Base-by-base conservation (phyloP, 1,140 invertebrate species). In the Lordiphosa mommai region DNA sequence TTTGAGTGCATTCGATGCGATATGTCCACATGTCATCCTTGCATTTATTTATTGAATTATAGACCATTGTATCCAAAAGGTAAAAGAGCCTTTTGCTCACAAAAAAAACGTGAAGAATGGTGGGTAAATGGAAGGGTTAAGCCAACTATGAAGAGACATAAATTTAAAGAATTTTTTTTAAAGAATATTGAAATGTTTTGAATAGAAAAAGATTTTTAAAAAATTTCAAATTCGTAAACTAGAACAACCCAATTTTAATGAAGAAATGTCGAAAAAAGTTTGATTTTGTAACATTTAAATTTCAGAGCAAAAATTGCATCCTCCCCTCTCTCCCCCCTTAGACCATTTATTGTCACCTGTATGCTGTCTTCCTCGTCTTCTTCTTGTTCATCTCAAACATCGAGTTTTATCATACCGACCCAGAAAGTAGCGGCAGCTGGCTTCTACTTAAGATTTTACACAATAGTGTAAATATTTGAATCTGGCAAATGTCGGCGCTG, bases 1-100 rank as follows among this genome's bases (percentile, higher is more conserved):
- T 73, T 66, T 71, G 71, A 80, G 65, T 80, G 74, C 71, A 71
- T 70, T 73, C 61, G 61, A 60, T 59, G 70, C 70, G 74, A 82
- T 80, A 80, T 70, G 74, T 82, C 70, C 65, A 61, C 61, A 51
- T 70, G 74, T 82, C 74, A 80, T 74, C 48, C 70, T 67, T 67
- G 74, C 66, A 82, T 80, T 82, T 82, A 80, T 80, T 82, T 80
- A 74, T 74, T 80, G 74, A 80, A 66, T 80, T 73, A 80, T 73
- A 7, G 76, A 49, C 60, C 44, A 12, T 59, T 34, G 32, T n/a
- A 23, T 10, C 7, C 23, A 44, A 55, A 38, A 17, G 23, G 32
- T 14, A 30, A 40, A 43, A 37, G 12, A 32, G 50, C n/a, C 43
- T 33, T 29, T 8, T 34, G 12, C 29, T 12, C 43, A 48, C 23